Percentiles rank a stretch among this genome's conserved stretches.
Evolutionary conservation across 2,888 invertebrate species (phyloP).

Genomic region (Stenotaenia linearis): DNA sequence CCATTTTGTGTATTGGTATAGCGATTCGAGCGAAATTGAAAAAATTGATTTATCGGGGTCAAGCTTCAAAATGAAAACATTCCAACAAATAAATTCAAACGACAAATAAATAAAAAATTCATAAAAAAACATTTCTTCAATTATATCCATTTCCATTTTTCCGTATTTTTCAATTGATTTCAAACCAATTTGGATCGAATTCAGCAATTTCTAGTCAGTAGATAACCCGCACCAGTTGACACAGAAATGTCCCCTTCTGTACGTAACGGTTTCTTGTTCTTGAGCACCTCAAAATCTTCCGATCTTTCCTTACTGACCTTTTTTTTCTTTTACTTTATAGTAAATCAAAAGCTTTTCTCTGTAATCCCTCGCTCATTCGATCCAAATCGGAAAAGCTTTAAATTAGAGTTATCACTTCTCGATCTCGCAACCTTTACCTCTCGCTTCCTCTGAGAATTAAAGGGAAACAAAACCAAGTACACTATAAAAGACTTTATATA

Average conservation of each 20-base stretch:
- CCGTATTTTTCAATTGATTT: background rate
- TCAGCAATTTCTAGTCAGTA: background rate
- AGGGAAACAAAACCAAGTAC: background rate
- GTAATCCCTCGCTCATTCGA: background rate
- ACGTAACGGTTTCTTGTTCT: background rate
- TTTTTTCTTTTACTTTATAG: background rate
- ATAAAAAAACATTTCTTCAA: background rate
- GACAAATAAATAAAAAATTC: background rate
- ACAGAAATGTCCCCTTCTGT: background rate
- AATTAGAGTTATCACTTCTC: conserved; percentile 3
- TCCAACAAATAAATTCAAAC: background rate
- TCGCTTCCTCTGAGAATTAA: background rate
- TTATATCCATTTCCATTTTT: too few relatives aligned
- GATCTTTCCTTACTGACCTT: background rate
- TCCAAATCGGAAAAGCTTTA: background rate
- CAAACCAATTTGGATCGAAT: background rate
- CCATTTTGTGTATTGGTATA: background rate
- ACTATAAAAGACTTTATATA: background rate
- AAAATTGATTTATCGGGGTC: background rate
- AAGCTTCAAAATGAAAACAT: background rate
- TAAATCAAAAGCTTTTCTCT: conserved; percentile 20
- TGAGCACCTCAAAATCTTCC: background rate
- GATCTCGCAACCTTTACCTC: background rate
- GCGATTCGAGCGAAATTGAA: conserved; percentile 10
- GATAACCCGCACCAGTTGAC: background rate